Conservation (phyloP, 2,113 vertebrate species). For the Datnioides undecimradiatus region DNA sequence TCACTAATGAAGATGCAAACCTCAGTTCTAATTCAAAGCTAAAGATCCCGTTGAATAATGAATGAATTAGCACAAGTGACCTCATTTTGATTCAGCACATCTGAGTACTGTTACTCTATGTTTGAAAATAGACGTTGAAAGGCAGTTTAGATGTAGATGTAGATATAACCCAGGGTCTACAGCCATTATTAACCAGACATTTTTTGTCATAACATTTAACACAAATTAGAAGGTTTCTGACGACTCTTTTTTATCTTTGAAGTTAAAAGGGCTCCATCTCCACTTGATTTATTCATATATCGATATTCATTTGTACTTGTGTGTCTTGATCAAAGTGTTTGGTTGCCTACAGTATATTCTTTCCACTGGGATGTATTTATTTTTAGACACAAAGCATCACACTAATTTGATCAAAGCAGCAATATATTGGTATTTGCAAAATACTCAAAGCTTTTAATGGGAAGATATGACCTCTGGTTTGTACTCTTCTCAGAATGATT, state of each 20-base stretch:
- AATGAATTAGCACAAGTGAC: constrained; percentile 56
- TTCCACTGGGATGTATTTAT: constrained; percentile 46
- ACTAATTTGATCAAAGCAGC: constrained; percentile 66
- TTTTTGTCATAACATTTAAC: neutral
- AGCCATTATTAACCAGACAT: constrained; percentile 10
- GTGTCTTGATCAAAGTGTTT: constrained; percentile 69
- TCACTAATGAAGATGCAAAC: constrained; percentile 69
- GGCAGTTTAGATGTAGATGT: constrained; percentile 7
- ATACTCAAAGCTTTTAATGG: constrained; percentile 34
- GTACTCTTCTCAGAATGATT: constrained; percentile 9
- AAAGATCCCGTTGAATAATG: constrained; percentile 69
- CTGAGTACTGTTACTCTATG: constrained; percentile 13
- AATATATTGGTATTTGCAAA: constrained; percentile 1
- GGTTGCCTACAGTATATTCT: constrained; percentile 24
- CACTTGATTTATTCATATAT: constrained; percentile 46
- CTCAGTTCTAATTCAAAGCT: constrained; percentile 72
- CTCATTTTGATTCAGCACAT: constrained; percentile 60
- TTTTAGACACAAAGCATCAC: constrained; percentile 37
- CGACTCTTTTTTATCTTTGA: constrained; percentile 46
- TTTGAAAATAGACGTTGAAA: constrained; percentile 25
- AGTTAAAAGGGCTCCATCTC: constrained; percentile 40
- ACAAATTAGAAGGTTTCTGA: constrained; percentile 16
- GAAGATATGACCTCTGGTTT: constrained; percentile 54
- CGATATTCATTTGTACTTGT: constrained; percentile 52
- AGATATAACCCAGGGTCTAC: constrained; percentile 19